These are phyloP conservation scores for Drosophila antonietae DNA, from an alignment of 2,888 invertebrate genomes.

Conservation along the genomic window DNA sequence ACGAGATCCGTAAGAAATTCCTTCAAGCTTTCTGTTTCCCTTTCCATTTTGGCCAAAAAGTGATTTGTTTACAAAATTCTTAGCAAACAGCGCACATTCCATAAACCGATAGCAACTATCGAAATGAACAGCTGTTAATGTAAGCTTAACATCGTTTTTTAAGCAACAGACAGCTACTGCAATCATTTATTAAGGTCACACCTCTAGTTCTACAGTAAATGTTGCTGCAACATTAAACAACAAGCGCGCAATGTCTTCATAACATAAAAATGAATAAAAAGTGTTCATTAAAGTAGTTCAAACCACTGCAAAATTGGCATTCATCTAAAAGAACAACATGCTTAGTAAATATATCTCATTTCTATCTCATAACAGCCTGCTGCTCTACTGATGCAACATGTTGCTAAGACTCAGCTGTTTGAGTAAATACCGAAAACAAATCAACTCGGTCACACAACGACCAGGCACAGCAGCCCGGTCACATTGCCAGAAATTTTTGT, in stretches of 20 bases:
- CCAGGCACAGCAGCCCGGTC: slow-evolving; percentile 24
- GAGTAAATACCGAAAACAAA: slow-evolving; percentile 29
- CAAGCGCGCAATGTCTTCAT: background rate
- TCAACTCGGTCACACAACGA: slow-evolving; percentile 30
- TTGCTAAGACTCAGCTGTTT: slow-evolving; percentile 47
- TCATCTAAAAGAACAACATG: background rate
- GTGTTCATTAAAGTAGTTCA: background rate
- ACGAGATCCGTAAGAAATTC: slow-evolving; percentile 80
- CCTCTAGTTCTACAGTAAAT: background rate
- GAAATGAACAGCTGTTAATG: slow-evolving; percentile 11
- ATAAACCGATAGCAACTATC: background rate
- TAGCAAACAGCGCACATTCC: background rate
- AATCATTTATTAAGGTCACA: slow-evolving; percentile 4
- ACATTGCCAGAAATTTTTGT: slow-evolving; percentile 52
- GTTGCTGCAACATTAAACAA: slow-evolving; percentile 10
- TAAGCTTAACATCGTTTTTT: background rate
- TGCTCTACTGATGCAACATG: slow-evolving; percentile 34
- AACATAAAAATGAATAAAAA: background rate
- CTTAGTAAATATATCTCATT: background rate
- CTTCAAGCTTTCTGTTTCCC: slow-evolving; percentile 53
- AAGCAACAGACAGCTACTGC: background rate
- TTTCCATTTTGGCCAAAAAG: slow-evolving; percentile 10
- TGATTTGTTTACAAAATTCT: slow-evolving; percentile 6
- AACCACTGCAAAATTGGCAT: background rate
- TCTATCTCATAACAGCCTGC: background rate